Base-by-base conservation (phyloP, 2,113 vertebrate genomes). In the Pelvicachromis taeniatus region DNA sequence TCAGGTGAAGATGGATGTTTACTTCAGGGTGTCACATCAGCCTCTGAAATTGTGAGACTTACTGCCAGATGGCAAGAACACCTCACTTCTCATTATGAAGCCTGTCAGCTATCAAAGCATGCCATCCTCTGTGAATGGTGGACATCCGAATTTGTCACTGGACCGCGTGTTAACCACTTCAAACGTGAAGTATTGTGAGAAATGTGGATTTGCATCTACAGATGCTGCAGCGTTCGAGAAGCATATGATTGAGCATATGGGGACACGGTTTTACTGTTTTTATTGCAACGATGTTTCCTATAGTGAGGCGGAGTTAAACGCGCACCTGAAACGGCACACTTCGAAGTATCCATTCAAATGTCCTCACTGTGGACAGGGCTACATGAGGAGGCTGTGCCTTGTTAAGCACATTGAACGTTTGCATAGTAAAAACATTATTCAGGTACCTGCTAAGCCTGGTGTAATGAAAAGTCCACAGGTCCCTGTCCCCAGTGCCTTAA, bases 341-440 rank as follows among this genome's bases (percentile, higher is more conserved):
- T 96, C 96, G 31, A 95, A 95, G 3, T 98, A 97, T 90, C 97
- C 97, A 0, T 98, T 97, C 75, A 96, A 91, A 3, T 99, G 98
- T 89, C 96, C 96, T 13, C 97, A 97, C 89, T 99, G 98, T 65
- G 96, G 97, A 29, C 98, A 98, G 9, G 97, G 97, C 53, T 98
- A 98, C 5, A 95, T 99, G 87, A 95, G 98, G 56, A 96, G 97
- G 50, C 96, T 97, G 82, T 98, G 97, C 83, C 97, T 99, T 40
- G 95, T 98, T 50, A 99, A 99, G 85, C 98, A 99, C 87, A 97
- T 97, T 0, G 96, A 95, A 80, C 96, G 97, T 73, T 95, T 99
- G 5, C 98, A 99, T 45, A 95, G 94, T 85, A 93, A 94, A 59
- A 85, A 59, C 2, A 87, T 90, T 85, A 91, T 12, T 75, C 94